These are phyloP conservation scores for Gobio gobio DNA, from an alignment of 2,113 vertebrate species.

Conservation along the genomic window DNA sequence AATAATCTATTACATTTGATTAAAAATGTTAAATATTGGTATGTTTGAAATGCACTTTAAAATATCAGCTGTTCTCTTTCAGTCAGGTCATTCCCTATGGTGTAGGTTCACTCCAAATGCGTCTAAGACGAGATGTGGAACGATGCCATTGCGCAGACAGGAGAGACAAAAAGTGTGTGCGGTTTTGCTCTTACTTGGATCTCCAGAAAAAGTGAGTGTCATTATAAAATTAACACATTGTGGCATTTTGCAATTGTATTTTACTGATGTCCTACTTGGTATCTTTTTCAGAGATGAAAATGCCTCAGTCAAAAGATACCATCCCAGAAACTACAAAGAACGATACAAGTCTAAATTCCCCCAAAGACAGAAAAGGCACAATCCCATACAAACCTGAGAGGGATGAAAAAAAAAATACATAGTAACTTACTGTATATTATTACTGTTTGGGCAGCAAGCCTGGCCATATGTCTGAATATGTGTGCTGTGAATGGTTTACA, in stretches of 20 bases:
- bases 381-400: neutral
- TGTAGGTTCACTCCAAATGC: conserved; percentile 62
- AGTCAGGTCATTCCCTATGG: conserved; percentile 75
- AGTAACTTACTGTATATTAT: neutral
- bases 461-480: conserved; percentile 1
- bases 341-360: conserved; percentile 17
- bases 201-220: conserved; percentile 7
- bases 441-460: neutral
- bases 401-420: neutral
- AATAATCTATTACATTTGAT: neutral
- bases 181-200: conserved; percentile 65
- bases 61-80: conserved; percentile 38
- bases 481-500: conserved; percentile 27
- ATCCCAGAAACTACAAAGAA: conserved; percentile 24
- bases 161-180: conserved; percentile 62
- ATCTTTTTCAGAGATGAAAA: conserved; percentile 40
- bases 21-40: neutral
- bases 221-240: neutral
- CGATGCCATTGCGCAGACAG: conserved; percentile 67
- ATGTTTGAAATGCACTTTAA: neutral
- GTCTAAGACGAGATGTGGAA: conserved; percentile 62
- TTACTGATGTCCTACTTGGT: conserved; percentile 2
- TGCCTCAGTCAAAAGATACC: neutral
- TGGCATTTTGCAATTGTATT: neutral
- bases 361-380: neutral